Conservation (phyloP, 2,113 vertebrate species). For the Phalacrocorax carbo region DNA sequence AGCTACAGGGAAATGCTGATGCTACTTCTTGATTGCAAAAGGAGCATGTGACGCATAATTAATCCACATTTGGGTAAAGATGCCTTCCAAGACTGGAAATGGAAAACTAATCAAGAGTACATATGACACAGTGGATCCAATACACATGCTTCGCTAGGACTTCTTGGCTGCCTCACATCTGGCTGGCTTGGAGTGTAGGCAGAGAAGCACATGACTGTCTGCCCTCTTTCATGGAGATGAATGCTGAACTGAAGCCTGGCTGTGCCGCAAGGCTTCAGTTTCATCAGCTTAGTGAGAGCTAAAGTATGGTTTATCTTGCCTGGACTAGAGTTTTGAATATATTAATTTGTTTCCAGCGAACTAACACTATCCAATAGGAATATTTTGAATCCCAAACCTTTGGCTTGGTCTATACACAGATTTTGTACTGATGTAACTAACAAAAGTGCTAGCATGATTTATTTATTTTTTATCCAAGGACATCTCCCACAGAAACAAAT, state of each 20-base stretch:
- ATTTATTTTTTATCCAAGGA: background rate
- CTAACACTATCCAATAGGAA: background rate
- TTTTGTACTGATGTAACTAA: background rate
- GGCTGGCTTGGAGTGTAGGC: background rate
- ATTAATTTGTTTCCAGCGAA: background rate
- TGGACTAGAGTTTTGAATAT: background rate
- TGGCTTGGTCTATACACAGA: background rate
- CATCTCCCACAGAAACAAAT: background rate
- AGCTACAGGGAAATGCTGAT: background rate
- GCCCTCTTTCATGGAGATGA: background rate
- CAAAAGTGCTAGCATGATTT: background rate
- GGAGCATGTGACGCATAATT: background rate
- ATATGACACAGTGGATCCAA: background rate
- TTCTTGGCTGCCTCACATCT: slow-evolving; percentile 31
- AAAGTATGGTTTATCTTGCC: background rate
- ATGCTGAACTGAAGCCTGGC: background rate
- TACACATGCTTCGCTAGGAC: background rate
- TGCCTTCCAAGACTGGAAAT: background rate
- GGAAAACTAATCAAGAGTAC: slow-evolving; percentile 20
- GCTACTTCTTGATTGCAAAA: background rate
- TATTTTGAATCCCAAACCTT: background rate
- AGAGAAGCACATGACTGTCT: background rate
- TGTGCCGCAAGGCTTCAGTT: background rate
- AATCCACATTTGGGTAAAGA: background rate
- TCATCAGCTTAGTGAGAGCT: background rate